Percentiles rank a stretch among this genome's conserved stretches.
phyloP scores from a whole-genome alignment of 2,113 vertebrate genomes.

The Oxygymnocypris stewartii region DNA sequence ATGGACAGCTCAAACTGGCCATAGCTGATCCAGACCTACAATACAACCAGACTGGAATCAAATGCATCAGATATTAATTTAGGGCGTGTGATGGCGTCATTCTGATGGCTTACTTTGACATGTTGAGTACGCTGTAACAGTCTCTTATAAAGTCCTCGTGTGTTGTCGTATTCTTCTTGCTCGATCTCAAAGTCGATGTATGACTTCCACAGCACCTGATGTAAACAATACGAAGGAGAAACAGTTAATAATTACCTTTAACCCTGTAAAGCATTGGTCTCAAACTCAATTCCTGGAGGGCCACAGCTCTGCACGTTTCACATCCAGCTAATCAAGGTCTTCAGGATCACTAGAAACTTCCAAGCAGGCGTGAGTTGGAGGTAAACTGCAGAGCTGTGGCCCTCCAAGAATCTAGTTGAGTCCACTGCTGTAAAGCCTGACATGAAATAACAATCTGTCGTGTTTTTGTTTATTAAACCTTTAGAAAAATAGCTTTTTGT shows the following conservation, averaged over 20 bases:
- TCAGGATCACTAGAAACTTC: too few relatives aligned
- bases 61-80: background rate
- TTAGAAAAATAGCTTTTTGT: background rate
- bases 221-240: background rate
- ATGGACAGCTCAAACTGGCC: constrained; percentile 93
- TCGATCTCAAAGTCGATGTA: constrained; percentile 99
- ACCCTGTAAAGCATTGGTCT: background rate
- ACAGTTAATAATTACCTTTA: background rate
- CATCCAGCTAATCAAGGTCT: too few relatives aligned
- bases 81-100: background rate
- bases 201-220: constrained; percentile 96
- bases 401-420: too few relatives aligned
- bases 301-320: too few relatives aligned
- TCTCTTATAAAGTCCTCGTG: constrained; percentile 88
- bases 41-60: too few relatives aligned
- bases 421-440: background rate
- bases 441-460: background rate
- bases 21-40: constrained; percentile 96
- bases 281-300: too few relatives aligned
- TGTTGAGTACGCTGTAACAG: constrained; percentile 94
- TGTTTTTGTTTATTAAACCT: background rate
- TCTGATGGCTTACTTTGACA: constrained; percentile 81
- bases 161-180: constrained; percentile 93
- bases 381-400: too few relatives aligned
- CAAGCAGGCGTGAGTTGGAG: too few relatives aligned